Percentiles rank a stretch among this genome's conserved stretches.
These are phyloP conservation scores for Andrena bicolor DNA, from an alignment of 2,888 invertebrate species.

Conservation along the genomic window DNA sequence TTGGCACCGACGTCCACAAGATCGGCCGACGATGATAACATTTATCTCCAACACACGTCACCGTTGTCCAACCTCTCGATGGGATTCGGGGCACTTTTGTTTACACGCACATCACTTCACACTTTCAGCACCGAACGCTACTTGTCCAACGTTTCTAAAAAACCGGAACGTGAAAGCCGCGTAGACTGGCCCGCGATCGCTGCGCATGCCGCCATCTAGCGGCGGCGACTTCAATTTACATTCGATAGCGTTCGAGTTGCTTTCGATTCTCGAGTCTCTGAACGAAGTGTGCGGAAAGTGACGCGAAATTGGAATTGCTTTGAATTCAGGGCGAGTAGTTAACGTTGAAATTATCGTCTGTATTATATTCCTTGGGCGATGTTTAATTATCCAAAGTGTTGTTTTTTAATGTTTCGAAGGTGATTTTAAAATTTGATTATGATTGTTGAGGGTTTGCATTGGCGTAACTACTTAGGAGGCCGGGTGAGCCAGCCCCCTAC, in stretches of 20 bases:
- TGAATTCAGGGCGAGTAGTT: too few species aligned
- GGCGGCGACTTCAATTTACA: accelerated
- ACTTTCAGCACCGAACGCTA: constrained; percentile 35
- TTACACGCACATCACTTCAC: constrained; percentile 41
- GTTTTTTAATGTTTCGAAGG: too few species aligned
- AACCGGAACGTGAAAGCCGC: constrained; percentile 10
- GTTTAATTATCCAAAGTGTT: too few species aligned
- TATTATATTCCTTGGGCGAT: too few species aligned
- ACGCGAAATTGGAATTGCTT: too few species aligned
- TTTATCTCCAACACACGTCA: constrained; percentile 45
- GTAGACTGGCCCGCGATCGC: background rate
- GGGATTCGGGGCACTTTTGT: constrained; percentile 31
- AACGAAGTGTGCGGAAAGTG: too few species aligned
- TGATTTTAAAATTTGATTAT: too few species aligned
- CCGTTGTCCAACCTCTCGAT: constrained; percentile 24
- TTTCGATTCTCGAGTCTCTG: background rate
- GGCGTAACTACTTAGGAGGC: too few species aligned
- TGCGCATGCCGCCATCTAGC: constrained; percentile 31
- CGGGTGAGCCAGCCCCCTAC: too few species aligned
- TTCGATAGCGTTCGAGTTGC: background rate
- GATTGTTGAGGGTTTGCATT: too few species aligned
- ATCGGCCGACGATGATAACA: constrained; percentile 19
- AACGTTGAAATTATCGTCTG: too few species aligned
- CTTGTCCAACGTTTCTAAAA: constrained; percentile 12
- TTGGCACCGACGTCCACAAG: constrained; percentile 20